Evolutionary conservation across 1,140 invertebrate genomes (phyloP).

Genomic region (Calliphora vicina): DNA sequence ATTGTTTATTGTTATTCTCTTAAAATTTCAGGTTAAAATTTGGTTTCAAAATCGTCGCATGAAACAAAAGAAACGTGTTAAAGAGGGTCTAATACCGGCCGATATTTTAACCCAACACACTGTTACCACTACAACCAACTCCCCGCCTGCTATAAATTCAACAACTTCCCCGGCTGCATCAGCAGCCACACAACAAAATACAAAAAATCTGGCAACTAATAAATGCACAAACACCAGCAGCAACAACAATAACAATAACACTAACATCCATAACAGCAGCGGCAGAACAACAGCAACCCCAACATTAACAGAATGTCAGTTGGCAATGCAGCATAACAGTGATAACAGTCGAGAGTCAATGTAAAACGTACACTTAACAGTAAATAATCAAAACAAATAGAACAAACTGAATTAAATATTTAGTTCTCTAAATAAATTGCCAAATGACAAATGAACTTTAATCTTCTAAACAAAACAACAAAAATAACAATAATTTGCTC

Average conservation of each 20-base stretch:
- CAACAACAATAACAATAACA: conserved; percentile 24
- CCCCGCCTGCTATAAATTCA: neutral
- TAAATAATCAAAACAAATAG: neutral
- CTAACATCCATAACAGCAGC: conserved; percentile 42
- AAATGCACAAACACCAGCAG: neutral
- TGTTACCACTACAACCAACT: conserved; percentile 18
- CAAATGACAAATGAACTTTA: conserved; percentile 36
- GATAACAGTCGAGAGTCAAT: conserved; percentile 72
- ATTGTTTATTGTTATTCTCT: conserved; percentile 10
- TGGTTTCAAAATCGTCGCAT: conserved; percentile 94
- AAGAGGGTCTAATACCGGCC: conserved; percentile 82
- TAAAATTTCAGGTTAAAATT: conserved; percentile 78
- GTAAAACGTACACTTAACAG: conserved; percentile 50
- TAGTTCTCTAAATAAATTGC: conserved; percentile 13
- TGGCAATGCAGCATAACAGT: conserved; percentile 64
- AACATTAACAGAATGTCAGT: conserved; percentile 56
- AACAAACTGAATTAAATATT: neutral
- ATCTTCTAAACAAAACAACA: neutral
- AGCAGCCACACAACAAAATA: neutral
- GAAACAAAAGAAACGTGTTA: conserved; percentile 94
- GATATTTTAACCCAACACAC: conserved; percentile 64
- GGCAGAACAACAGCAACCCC: conserved; percentile 28
- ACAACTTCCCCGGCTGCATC: neutral
- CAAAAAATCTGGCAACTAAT: neutral
- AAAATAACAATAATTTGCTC: conserved; percentile 38